Percentiles rank a stretch among this genome's conserved stretches.
phyloP scores from a whole-genome alignment of 2,797 vertebrate species.

The Odontamblyopus lacepedii region DNA sequence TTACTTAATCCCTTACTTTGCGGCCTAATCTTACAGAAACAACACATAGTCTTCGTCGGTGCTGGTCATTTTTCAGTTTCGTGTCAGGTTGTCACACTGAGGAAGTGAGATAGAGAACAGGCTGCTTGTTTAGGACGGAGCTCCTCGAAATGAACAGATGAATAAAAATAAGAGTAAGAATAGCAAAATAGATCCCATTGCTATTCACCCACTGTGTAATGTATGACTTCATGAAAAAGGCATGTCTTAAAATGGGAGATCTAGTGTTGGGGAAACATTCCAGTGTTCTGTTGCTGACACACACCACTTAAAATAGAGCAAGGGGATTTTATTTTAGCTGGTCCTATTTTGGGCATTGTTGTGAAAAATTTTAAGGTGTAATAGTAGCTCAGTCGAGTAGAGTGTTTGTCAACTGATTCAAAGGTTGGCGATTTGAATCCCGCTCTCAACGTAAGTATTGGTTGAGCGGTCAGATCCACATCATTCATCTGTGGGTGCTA shows the following conservation, averaged over 20 bases:
- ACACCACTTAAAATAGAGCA: slow-evolving; percentile 74
- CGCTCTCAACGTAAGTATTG: too few relatives aligned
- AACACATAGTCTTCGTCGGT: slow-evolving; percentile 23
- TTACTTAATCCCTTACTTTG: neutral
- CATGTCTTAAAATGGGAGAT: slow-evolving; percentile 60
- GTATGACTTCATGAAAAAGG: slow-evolving; percentile 45
- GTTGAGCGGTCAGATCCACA: too few relatives aligned
- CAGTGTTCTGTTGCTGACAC: slow-evolving; percentile 67
- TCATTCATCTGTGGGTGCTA: too few relatives aligned
- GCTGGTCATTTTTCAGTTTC: neutral
- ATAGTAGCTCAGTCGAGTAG: too few relatives aligned
- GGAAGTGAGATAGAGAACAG: slow-evolving; percentile 30
- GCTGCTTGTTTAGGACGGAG: slow-evolving; percentile 27
- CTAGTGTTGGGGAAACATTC: slow-evolving; percentile 66
- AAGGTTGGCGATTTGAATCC: too few relatives aligned
- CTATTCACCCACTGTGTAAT: slow-evolving; percentile 36
- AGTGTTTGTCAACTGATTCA: too few relatives aligned
- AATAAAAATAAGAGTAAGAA: slow-evolving; percentile 25
- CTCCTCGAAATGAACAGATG: slow-evolving; percentile 22
- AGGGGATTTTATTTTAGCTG: slow-evolving; percentile 57
- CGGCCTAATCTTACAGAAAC: slow-evolving; percentile 20
- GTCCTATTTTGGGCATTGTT: too few relatives aligned
- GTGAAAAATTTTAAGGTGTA: too few relatives aligned
- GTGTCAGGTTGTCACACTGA: slow-evolving; percentile 29
- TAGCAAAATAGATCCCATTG: slow-evolving; percentile 35